These are phyloP conservation scores for Drosophila engyochracea DNA, from an alignment of 2,888 invertebrate genomes.

Conservation along the genomic window DNA sequence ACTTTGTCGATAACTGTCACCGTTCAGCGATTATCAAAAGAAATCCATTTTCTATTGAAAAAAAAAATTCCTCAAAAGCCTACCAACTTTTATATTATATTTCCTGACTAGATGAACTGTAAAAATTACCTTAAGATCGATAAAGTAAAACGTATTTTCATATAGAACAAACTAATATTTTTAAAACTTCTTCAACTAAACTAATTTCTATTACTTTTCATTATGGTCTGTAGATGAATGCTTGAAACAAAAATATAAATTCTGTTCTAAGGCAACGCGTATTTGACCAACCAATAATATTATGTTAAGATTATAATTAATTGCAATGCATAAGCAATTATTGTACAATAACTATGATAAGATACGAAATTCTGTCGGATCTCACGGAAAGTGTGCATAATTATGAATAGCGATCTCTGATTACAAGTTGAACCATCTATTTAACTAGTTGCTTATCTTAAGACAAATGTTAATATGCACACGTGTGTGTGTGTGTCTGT, in stretches of 20 bases:
- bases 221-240: background rate
- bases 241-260: background rate
- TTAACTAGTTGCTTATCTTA: slow-evolving; percentile 48
- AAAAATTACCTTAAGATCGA: background rate
- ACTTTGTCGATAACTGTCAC: background rate
- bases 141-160: background rate
- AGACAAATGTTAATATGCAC: slow-evolving; percentile 59
- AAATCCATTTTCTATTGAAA: background rate
- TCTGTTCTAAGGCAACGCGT: background rate
- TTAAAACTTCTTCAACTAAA: background rate
- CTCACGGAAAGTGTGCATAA: slow-evolving; percentile 22
- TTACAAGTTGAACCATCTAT: slow-evolving; percentile 27
- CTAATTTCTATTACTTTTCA: background rate
- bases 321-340: slow-evolving; percentile 1
- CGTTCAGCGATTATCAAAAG: background rate
- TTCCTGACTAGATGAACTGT: background rate
- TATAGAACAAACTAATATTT: background rate
- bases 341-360: background rate
- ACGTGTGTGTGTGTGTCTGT: slow-evolving; percentile 27
- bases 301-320: background rate
- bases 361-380: slow-evolving; percentile 17
- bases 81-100: background rate
- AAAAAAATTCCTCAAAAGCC: background rate
- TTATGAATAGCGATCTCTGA: slow-evolving; percentile 38
- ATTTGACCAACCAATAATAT: background rate